Percentiles rank a stretch among this genome's conserved stretches.
Conservation (phyloP, 2,113 vertebrate species). For the Nestor notabilis region DNA sequence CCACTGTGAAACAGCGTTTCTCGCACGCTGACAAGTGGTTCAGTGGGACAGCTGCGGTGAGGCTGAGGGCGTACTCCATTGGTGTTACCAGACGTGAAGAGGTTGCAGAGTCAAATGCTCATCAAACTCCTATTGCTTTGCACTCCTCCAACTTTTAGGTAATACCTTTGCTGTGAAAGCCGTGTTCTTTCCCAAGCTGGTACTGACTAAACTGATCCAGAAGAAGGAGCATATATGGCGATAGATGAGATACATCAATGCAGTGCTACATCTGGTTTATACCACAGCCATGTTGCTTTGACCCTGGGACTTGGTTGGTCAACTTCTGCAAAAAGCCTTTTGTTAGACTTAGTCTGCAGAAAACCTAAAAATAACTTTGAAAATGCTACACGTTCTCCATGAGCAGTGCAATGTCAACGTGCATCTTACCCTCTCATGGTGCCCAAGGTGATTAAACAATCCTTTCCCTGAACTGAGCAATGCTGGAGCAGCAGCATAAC, state of each 20-base stretch:
- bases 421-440: background rate
- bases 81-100: background rate
- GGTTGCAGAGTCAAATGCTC: background rate
- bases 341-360: background rate
- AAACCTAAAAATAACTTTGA: background rate
- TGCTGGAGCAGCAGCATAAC: background rate
- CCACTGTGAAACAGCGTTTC: background rate
- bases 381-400: background rate
- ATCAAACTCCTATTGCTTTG: background rate
- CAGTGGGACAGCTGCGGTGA: background rate
- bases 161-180: background rate
- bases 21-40: background rate
- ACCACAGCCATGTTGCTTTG: rapidly evolving
- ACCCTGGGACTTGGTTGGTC: background rate
- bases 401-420: background rate
- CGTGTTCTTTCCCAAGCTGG: background rate
- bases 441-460: background rate
- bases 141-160: background rate
- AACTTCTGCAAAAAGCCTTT: background rate
- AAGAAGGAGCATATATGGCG: background rate
- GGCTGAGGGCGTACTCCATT: background rate
- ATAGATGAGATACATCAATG: background rate
- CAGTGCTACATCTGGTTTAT: background rate
- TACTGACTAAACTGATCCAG: background rate
- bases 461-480: background rate